These are phyloP conservation scores for Trisateles emortualis DNA, from an alignment of 2,888 invertebrate species.

Conservation along the genomic window DNA sequence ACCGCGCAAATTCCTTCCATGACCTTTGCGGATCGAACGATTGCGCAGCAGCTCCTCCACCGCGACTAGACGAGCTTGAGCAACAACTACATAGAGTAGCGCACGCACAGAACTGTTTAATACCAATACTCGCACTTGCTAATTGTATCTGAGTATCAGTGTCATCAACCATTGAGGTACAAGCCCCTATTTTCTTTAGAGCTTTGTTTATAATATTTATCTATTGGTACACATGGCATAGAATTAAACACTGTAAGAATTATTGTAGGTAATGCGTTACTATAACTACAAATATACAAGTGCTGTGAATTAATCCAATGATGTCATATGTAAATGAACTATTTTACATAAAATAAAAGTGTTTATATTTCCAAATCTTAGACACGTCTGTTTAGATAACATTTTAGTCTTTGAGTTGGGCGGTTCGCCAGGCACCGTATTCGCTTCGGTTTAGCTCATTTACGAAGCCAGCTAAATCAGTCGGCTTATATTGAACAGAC, in stretches of 20 bases:
- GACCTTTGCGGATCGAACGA: conserved; percentile 86
- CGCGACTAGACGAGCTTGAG: conserved; percentile 81
- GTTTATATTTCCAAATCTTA: neutral
- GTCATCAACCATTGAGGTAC: neutral
- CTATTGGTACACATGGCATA: neutral
- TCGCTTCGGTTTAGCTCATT: conserved; percentile 71
- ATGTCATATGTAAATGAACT: neutral
- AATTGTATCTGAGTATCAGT: neutral
- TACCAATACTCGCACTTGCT: neutral
- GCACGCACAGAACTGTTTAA: conserved; percentile 53
- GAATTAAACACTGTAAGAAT: too few relatives aligned
- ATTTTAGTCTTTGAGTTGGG: conserved; percentile 63
- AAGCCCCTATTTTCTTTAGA: neutral
- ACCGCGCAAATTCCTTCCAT: conserved; percentile 85
- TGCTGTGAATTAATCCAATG: neutral
- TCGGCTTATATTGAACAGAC: conserved; percentile 61
- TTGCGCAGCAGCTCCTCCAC: conserved; percentile 81
- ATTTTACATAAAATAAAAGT: neutral
- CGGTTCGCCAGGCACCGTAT: conserved; percentile 62
- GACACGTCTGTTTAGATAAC: conserved; percentile 25
- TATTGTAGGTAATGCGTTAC: neutral
- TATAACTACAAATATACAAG: neutral
- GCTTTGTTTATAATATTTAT: neutral
- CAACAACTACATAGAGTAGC: conserved; percentile 76
- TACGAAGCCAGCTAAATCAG: conserved; percentile 70